Evolutionary conservation across 2,888 invertebrate species (phyloP).

Genomic region (Athrips mouffetella): DNA sequence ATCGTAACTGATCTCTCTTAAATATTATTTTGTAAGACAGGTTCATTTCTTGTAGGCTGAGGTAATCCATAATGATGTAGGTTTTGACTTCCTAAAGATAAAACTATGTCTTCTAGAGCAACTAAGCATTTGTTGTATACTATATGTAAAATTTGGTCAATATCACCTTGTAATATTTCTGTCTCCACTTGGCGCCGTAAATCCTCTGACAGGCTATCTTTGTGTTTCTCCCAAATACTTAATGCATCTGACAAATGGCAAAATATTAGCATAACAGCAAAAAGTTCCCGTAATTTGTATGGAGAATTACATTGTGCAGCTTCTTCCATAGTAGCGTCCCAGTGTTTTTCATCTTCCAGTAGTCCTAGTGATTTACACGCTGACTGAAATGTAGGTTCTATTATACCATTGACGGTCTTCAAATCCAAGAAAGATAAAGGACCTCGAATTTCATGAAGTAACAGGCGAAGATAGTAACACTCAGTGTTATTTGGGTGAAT

Average conservation of each 20-base stretch:
- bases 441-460: conserved; percentile 23
- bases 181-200: too few relatives aligned
- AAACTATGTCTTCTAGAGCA: too few relatives aligned
- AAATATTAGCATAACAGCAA: not conserved
- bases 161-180: too few relatives aligned
- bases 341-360: not conserved
- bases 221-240: conserved; percentile 10
- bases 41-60: too few relatives aligned
- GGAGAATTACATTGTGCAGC: not conserved
- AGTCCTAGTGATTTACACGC: conserved; percentile 21
- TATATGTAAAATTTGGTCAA: too few relatives aligned
- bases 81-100: too few relatives aligned
- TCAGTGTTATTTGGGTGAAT: conserved; percentile 22
- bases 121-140: too few relatives aligned
- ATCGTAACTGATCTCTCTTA: conserved; percentile 28
- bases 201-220: too few relatives aligned
- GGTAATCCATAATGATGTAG: too few relatives aligned
- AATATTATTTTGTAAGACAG: too few relatives aligned
- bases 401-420: conserved; percentile 26
- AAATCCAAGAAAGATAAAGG: conserved; percentile 24
- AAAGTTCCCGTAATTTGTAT: not conserved
- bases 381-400: conserved; percentile 21
- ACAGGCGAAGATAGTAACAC: conserved; percentile 22
- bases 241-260: not conserved
- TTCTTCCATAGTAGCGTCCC: not conserved